These are phyloP conservation scores for Dolichoris vasculosae DNA, from an alignment of 1,140 invertebrate species.

Conservation along the genomic window DNA sequence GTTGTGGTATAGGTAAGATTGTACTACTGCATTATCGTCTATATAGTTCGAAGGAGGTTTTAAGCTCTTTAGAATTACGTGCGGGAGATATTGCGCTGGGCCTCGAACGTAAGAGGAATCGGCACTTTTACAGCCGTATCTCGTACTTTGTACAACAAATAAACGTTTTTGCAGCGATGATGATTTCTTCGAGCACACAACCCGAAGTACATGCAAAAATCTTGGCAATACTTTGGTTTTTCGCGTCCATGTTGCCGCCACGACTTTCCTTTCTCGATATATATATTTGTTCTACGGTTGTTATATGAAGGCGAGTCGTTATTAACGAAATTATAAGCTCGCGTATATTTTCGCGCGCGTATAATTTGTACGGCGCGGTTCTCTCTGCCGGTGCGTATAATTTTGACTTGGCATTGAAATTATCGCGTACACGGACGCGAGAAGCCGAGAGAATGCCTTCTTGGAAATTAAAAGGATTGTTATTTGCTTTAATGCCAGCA, in stretches of 20 bases:
- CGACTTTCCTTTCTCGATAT: slow-evolving; percentile 30
- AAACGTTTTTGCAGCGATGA: slow-evolving; percentile 10
- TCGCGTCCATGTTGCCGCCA: neutral
- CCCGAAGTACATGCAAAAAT: neutral
- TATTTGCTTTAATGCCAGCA: slow-evolving; percentile 37
- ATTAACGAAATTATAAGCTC: slow-evolving; percentile 41
- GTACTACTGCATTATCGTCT: neutral
- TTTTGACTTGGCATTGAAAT: slow-evolving; percentile 43
- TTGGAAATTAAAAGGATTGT: slow-evolving; percentile 45
- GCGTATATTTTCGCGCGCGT: slow-evolving; percentile 14
- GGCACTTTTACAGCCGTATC: neutral
- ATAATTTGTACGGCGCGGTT: slow-evolving; percentile 19
- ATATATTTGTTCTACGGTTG: slow-evolving; percentile 4
- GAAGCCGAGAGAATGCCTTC: slow-evolving; percentile 24
- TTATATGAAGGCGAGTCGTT: slow-evolving; percentile 27
- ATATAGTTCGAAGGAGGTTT: neutral
- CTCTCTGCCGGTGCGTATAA: slow-evolving; percentile 30
- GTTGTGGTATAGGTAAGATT: neutral
- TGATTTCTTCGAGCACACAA: neutral
- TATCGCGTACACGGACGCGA: slow-evolving; percentile 14
- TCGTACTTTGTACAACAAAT: slow-evolving; percentile 30
- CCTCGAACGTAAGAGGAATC: neutral
- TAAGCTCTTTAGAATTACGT: neutral
- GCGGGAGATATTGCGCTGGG: too few species aligned
- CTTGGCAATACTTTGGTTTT: slow-evolving; percentile 1